Percentiles rank a stretch among this genome's conserved stretches.
phyloP scores from a whole-genome alignment of 2,113 vertebrate genomes.

The Aleadryas rufinucha region DNA sequence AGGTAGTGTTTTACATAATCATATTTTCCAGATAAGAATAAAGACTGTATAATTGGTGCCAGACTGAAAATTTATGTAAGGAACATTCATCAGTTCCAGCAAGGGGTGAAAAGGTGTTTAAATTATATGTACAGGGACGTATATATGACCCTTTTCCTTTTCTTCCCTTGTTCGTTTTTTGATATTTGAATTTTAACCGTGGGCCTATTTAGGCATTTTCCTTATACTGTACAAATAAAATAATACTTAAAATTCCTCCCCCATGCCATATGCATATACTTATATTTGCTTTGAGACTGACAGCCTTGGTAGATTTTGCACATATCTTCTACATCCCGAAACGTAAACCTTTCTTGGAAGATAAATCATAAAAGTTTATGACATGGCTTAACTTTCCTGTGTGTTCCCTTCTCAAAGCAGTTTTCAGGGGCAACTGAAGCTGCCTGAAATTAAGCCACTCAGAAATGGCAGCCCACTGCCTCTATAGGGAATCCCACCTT shows the following conservation, averaged over 20 bases:
- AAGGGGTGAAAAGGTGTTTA: background rate
- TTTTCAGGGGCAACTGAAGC: background rate
- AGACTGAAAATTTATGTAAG: background rate
- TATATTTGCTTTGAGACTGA: slow-evolving; percentile 22
- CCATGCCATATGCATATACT: slow-evolving; percentile 4
- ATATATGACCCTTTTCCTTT: background rate
- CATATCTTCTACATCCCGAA: background rate
- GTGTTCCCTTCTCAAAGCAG: background rate
- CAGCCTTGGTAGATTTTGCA: slow-evolving; percentile 14
- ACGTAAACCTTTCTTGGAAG: background rate
- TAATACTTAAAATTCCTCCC: background rate
- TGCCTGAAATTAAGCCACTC: background rate
- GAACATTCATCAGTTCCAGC: background rate
- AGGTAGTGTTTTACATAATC: background rate
- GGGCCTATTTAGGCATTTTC: background rate
- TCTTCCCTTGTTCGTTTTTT: background rate
- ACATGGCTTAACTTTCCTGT: background rate
- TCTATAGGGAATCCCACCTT: background rate
- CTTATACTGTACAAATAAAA: slow-evolving; percentile 29
- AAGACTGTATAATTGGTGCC: background rate
- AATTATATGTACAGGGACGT: background rate
- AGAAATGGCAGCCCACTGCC: background rate
- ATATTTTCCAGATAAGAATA: slow-evolving; percentile 3
- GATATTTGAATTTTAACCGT: background rate
- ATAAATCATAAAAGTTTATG: background rate